Percentiles rank a stretch among this genome's conserved stretches.
These are phyloP conservation scores for Gulo gulo DNA, from an alignment of 2,113 vertebrate species.

Conservation along the genomic window DNA sequence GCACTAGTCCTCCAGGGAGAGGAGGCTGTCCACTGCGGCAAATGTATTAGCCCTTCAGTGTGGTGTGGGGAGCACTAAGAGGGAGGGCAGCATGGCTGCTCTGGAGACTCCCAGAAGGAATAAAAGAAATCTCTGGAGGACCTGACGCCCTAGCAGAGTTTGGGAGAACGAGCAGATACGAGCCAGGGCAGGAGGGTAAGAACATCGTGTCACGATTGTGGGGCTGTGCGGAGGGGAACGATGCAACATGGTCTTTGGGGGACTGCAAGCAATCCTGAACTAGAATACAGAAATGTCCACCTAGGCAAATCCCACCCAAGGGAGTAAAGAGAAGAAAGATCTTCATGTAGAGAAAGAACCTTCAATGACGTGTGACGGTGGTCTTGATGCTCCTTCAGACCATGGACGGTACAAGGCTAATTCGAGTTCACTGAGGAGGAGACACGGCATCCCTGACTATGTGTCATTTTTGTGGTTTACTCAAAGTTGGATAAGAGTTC, in stretches of 20 bases:
- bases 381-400: background rate
- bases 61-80: fast-evolving
- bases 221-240: too few relatives aligned
- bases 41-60: background rate
- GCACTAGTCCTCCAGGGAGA: background rate
- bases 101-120: background rate
- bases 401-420: background rate
- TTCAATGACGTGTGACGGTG: background rate
- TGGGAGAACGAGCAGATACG: background rate
- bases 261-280: background rate
- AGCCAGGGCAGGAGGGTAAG: background rate
- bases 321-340: background rate
- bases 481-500: background rate
- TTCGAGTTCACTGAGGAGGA: background rate
- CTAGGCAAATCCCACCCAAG: background rate
- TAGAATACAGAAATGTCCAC: background rate
- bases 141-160: background rate
- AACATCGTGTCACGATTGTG: too few relatives aligned
- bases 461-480: background rate
- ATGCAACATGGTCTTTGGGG: background rate
- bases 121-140: background rate
- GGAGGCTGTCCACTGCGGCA: background rate
- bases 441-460: background rate
- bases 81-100: background rate
- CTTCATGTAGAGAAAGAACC: too few relatives aligned